Evolutionary conservation across 2,797 vertebrate species (phyloP).

Genomic region (Cryptoprocta ferox): DNA sequence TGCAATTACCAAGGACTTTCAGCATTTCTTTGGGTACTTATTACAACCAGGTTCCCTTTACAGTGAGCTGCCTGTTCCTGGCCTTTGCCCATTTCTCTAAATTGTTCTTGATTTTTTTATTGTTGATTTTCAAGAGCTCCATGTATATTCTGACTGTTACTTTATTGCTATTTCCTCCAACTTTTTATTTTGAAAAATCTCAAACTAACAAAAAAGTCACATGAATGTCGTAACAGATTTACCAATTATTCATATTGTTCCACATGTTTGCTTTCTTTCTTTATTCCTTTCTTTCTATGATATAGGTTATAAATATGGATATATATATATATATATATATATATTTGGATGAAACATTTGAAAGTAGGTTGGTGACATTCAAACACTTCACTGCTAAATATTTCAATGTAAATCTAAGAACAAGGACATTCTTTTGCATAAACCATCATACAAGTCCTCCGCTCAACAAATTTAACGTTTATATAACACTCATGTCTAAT

Average conservation of each 20-base stretch:
- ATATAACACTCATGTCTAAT: neutral
- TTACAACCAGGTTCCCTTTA: neutral
- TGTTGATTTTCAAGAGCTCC: neutral
- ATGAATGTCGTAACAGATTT: neutral
- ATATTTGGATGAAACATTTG: neutral
- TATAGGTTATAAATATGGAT: neutral
- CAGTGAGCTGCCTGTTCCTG: neutral
- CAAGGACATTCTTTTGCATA: neutral
- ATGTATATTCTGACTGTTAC: neutral
- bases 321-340: neutral
- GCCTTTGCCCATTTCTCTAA: neutral
- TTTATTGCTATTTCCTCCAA: neutral
- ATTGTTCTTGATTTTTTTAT: neutral
- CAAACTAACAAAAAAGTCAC: conserved; percentile 2
- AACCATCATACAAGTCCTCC: neutral
- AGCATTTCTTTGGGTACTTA: neutral
- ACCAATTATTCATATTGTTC: neutral
- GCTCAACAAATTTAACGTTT: neutral
- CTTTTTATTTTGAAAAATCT: neutral
- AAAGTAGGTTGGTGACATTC: neutral
- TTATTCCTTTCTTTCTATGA: neutral
- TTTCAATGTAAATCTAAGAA: neutral
- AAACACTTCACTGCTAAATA: neutral
- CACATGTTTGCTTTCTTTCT: neutral
- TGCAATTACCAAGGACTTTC: neutral